A percentile compares a stretch with the other conserved stretches of the same genome.
Evolutionary conservation across 2,113 vertebrate genomes (phyloP).

Genomic region (Austrofundulus limnaeus): DNA sequence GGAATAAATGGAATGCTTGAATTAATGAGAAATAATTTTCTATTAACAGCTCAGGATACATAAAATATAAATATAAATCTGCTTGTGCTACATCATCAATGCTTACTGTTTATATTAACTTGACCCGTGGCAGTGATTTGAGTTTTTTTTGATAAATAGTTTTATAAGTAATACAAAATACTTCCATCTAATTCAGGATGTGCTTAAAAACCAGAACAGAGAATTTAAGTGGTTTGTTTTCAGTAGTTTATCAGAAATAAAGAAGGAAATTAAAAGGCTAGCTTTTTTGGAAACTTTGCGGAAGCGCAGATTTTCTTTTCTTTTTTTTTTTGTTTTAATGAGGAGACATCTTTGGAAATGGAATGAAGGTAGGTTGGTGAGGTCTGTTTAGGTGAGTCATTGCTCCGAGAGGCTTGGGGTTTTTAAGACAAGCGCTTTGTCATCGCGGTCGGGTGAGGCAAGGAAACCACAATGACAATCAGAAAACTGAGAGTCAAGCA

Average conservation of each 20-base stretch:
- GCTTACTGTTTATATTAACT: background rate
- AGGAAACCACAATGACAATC: conserved; percentile 42
- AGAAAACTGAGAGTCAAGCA: conserved; percentile 24
- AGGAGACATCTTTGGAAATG: background rate
- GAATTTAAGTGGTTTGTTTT: background rate
- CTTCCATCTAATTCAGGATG: background rate
- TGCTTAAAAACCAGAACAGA: background rate
- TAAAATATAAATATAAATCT: conserved; percentile 9
- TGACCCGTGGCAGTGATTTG: conserved; percentile 21
- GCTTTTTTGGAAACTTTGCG: background rate
- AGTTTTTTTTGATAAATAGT: background rate
- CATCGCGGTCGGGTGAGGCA: conserved; percentile 40
- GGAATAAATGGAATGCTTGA: no score
- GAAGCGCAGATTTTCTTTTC: no score
- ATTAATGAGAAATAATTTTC: background rate
- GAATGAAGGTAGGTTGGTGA: conserved; percentile 5
- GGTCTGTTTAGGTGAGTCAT: conserved; percentile 13
- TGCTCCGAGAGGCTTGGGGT: conserved; percentile 8
- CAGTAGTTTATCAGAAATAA: background rate
- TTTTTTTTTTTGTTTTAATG: no score
- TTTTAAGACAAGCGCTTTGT: conserved; percentile 24
- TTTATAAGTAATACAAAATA: background rate
- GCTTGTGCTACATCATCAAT: background rate
- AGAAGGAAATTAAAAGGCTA: background rate
- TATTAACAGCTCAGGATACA: background rate